Evolutionary conservation across 2,888 invertebrate species (phyloP).

Genomic region (Drosophila diplacantha): DNA sequence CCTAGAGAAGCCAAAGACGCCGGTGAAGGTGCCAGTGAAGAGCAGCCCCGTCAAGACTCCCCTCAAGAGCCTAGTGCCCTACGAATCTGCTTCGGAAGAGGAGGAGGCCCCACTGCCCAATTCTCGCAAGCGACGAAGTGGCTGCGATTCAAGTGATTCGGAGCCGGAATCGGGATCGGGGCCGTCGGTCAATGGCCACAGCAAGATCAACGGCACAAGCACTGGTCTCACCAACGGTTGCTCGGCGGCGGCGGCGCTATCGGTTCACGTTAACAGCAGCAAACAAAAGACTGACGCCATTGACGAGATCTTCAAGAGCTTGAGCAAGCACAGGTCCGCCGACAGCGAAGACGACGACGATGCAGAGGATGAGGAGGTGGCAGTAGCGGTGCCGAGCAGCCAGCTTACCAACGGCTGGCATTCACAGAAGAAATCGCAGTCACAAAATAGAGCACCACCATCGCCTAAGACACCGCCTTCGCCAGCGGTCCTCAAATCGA

Average conservation of each 20-base stretch:
- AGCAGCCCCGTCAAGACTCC: conserved; percentile 49
- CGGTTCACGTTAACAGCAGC: conserved; percentile 50
- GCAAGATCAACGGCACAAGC: conserved; percentile 46
- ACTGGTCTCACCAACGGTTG: conserved; percentile 33
- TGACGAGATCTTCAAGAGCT: conserved; percentile 71
- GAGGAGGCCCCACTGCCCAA: conserved; percentile 50
- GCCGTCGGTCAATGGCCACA: conserved; percentile 45
- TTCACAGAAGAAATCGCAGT: conserved; percentile 40
- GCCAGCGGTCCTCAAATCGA: conserved; percentile 76
- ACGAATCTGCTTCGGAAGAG: conserved; percentile 81
- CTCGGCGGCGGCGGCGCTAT: conserved; percentile 42
- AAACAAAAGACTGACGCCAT: conserved; percentile 73
- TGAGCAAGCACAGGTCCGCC: conserved; percentile 46
- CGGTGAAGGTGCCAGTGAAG: conserved; percentile 5
- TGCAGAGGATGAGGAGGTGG: conserved; percentile 14
- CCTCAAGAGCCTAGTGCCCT: conserved; percentile 80
- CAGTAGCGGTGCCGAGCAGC: conserved; percentile 5
- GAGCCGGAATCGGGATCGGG: conserved; percentile 35
- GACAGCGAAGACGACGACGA: conserved; percentile 37
- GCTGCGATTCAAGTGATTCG: conserved; percentile 53
- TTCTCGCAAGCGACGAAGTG: conserved; percentile 64
- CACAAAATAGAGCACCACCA: conserved; percentile 37
- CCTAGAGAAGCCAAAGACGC: conserved; percentile 52
- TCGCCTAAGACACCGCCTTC: conserved; percentile 74
- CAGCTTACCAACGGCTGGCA: conserved; percentile 53